Percentiles rank a stretch among this genome's conserved stretches.
phyloP scores from a whole-genome alignment of 2,888 invertebrate genomes.

The Drosophila leonis region DNA sequence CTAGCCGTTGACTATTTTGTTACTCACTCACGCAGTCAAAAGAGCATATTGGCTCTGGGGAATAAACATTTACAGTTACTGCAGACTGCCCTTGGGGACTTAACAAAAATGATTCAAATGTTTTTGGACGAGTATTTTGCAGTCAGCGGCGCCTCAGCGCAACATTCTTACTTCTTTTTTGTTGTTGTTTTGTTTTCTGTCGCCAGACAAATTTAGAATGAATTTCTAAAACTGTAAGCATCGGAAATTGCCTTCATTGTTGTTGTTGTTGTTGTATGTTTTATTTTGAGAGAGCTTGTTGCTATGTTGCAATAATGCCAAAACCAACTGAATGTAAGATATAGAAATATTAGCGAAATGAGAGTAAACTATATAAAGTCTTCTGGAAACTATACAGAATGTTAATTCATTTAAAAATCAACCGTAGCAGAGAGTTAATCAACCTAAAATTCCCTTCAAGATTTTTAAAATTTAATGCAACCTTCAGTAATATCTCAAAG shows the following conservation, averaged over 20 bases:
- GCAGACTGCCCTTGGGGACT: neutral
- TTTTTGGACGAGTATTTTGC: neutral
- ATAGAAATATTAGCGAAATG: too few species aligned
- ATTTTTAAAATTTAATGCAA: neutral
- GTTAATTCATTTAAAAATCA: neutral
- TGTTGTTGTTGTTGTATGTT: slow-evolving; percentile 15
- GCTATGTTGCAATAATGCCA: slow-evolving; percentile 47
- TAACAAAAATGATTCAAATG: too few species aligned
- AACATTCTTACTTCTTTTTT: slow-evolving; percentile 6
- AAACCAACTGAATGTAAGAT: slow-evolving; percentile 22
- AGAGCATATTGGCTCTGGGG: neutral
- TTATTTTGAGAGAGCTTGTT: slow-evolving; percentile 32
- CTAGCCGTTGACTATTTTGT: slow-evolving; percentile 6
- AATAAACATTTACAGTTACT: neutral
- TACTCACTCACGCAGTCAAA: neutral
- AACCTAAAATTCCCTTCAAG: too few species aligned
- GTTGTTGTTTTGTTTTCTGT: slow-evolving; percentile 4
- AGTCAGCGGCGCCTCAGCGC: neutral
- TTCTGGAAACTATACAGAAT: too few species aligned
- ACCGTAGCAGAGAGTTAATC: neutral
- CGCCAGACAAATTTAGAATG: slow-evolving; percentile 42
- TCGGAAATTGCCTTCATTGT: slow-evolving; percentile 19
- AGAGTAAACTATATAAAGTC: too few species aligned
- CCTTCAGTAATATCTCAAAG: neutral
- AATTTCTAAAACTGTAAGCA: slow-evolving; percentile 35